Base-by-base conservation (phyloP, 2,888 invertebrate genomes). In the Plusia festucae region DNA sequence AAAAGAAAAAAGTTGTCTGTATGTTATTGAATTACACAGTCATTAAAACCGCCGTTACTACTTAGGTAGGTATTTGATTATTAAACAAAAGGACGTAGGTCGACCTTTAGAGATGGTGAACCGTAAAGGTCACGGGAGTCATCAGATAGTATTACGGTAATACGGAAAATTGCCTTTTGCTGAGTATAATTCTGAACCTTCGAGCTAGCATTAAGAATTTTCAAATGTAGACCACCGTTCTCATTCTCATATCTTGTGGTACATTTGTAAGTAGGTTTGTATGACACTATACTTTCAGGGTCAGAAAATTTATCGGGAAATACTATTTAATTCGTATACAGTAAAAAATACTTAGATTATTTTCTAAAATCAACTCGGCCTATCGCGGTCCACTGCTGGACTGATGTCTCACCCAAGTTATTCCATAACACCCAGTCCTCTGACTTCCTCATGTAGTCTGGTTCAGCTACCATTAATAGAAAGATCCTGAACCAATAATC, bases 81-180 rank as follows among this genome's bases (percentile, higher is more conserved):
- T 49, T 46, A 46, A 18, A 49, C 46, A 20, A 49, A 18, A 9
- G 46, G 20, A 46, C 20, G 2, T 11, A 49, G 46, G 20, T 18
- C 46, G 46, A 20, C 46, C 46, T 9, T 11, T 11, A 49, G 46
- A 49, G 11, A 49, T 20, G 18, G 40, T 40, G 40, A 40, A 40
- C 40, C 40, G 20, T 49, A 49, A 49, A 49, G 46, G 46, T 49
- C 46, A 20, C 46, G 20, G 7, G 11, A 18, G 46, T 49, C 46
- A 49, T 49, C 46, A 49, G 46, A 49, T 49, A 49, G 46, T 49
- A 49, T 49, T 49, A 49, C 18, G 46, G 18, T 49, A 49, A 49
- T 49, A 11, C 20, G 46, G 46, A 11, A 11, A 20, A 49, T 49
- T 49, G 18, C 46, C n/a, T 20, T 49, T 49, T 49, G 11, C 46